Base-by-base conservation (phyloP, 2,797 vertebrate species). In the Pantherophis alleghaniensis region DNA sequence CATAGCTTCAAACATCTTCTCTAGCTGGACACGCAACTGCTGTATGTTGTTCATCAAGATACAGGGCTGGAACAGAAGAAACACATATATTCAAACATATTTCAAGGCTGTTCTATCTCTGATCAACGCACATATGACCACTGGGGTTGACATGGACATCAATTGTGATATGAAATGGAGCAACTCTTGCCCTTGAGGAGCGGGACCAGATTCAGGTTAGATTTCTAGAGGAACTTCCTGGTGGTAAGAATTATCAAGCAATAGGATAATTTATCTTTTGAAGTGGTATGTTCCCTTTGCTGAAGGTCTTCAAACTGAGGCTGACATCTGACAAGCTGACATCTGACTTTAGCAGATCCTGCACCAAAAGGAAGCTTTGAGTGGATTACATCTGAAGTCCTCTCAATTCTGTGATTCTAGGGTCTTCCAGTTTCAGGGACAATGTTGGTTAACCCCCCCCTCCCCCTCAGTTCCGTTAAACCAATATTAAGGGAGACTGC, bases 1-100 rank as follows among this genome's bases (percentile, higher is more conserved):
- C 99, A 99, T 99, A 88, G 99, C 99, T 97, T 99, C 99, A 95
- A 99, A 99, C 99, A 99, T 99, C 97, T 99, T 99, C 97, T 99
- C 99, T 96, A 99, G 98, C 94, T 99, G 99, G 92, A 99, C 99
- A 51, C 99, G 97, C 22, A 99, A 96, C 91, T 99, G 99, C 94
- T 99, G 99, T 94, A 99, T 99, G 97, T 99, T 99, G 97, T 99
- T 99, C 97, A 99, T 98, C 96, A 99, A 95, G 97, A 99, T 99
- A 96, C 99, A 99, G 94, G 99, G 98, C 99, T 99, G 57, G 90
- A 69, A 74, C 47, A 83, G 32, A 28, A 74, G 53, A 47, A 47
- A 2, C 74, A 83, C 37, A 83, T 47, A 24, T 47, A 47, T 12
- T 6, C 74, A 22, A 83, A 83, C 74, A 83, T 20, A 83, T 47